Percentiles rank a stretch among this genome's conserved stretches.
phyloP scores from a whole-genome alignment of 2,113 vertebrate species.

The Balaenoptera acutorostrata region DNA sequence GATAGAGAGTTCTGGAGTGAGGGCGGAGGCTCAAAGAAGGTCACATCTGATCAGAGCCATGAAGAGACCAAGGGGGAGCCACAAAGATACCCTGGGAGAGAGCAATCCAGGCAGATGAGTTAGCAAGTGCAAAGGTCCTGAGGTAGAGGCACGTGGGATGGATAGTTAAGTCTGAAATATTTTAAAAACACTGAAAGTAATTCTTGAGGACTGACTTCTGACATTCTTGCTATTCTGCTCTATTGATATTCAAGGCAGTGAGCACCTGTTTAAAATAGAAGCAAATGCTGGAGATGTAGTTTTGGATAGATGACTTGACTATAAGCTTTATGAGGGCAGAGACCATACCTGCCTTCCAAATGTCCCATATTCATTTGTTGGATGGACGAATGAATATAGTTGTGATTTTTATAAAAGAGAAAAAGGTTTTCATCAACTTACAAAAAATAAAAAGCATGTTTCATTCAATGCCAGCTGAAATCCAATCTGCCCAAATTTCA shows the following conservation, averaged over 20 bases:
- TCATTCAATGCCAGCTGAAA: not conserved
- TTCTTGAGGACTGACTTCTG: not conserved
- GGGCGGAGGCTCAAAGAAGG: not conserved
- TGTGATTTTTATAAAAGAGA: not conserved
- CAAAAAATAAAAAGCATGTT: not conserved
- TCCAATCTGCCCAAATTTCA: slow-evolving; percentile 12
- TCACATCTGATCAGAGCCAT: not conserved
- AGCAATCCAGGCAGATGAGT: not conserved
- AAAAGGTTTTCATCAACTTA: not conserved
- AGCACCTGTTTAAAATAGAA: not conserved
- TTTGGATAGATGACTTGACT: not conserved
- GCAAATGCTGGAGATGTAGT: not conserved
- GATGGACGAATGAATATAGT: not conserved
- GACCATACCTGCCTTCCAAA: not conserved
- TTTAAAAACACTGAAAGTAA: not conserved
- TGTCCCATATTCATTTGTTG: not conserved
- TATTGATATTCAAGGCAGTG: not conserved
- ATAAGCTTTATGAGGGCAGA: not conserved
- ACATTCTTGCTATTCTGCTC: not conserved
- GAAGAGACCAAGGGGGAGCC: not conserved
- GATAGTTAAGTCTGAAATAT: not conserved
- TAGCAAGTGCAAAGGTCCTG: not conserved
- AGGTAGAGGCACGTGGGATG: not conserved
- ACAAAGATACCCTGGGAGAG: not conserved
- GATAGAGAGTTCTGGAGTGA: not conserved